These are phyloP conservation scores for Volucella zonaria DNA, from an alignment of 2,888 invertebrate species.

Conservation along the genomic window DNA sequence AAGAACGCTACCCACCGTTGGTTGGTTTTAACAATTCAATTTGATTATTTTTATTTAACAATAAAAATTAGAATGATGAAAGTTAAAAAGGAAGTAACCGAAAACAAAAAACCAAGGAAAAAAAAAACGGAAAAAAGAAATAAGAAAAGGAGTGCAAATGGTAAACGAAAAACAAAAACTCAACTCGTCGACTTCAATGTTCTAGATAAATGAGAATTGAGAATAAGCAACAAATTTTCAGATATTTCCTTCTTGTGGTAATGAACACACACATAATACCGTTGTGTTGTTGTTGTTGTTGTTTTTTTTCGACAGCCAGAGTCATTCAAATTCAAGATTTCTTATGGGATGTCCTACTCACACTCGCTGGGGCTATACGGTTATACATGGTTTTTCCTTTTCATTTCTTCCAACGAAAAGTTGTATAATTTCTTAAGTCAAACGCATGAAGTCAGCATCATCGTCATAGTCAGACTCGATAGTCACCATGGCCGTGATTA, in stretches of 20 bases:
- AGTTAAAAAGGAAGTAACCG: background rate
- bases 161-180: constrained; percentile 51
- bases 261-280: constrained; percentile 47
- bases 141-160: constrained; percentile 16
- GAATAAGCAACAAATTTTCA: constrained; percentile 54
- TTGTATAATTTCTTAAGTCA: constrained; percentile 42
- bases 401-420: constrained; percentile 40
- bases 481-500: constrained; percentile 60
- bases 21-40: constrained; percentile 23
- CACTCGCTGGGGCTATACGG: constrained; percentile 10
- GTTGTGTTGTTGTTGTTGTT: too few species aligned
- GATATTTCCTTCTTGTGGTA: constrained; percentile 67
- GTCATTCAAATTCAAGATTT: background rate
- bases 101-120: background rate
- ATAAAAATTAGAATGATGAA: constrained; percentile 10
- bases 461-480: constrained; percentile 52
- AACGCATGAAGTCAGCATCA: constrained; percentile 61
- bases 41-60: constrained; percentile 29
- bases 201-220: constrained; percentile 70
- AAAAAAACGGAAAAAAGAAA: constrained; percentile 18
- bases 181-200: constrained; percentile 72
- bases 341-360: constrained; percentile 37
- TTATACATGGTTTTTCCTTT: constrained; percentile 19
- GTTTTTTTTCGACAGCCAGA: constrained; percentile 37
- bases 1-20: constrained; percentile 1